Base-by-base conservation (phyloP, 2,888 invertebrate genomes). In the Drosophila differens region DNA sequence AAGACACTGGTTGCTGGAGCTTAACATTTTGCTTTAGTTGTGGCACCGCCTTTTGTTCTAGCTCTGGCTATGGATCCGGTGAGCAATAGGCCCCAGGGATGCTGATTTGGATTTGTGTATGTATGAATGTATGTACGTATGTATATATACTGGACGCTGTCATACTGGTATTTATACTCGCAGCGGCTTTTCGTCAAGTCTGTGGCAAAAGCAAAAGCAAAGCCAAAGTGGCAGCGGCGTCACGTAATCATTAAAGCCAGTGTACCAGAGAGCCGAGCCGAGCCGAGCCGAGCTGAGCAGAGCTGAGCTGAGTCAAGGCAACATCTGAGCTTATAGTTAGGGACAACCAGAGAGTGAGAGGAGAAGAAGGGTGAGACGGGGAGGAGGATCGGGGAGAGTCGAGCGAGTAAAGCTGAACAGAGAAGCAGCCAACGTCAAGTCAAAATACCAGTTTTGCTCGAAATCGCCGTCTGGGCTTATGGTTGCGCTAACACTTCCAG, bases 371-470 rank as follows among this genome's bases (percentile, higher is more conserved):
- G 19, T 16, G 30, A 22, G 44, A 53, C 30, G 0, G 19, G 4
- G 49, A 47, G 37, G 22, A 32, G 53, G 25, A 25, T 9, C n/a
- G 3, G 57, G 22, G 16, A 37, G 32, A 65, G 62, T 25, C 25
- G 25, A 53, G 60, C 19, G 5, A 55, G 55, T 25, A 32, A 39
- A 39, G 53, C 14, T 7, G 35, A 35, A 6, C 44, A 58, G 49
- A 35, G 52, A 33, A 9, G 12, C 37, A 28, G 63, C 12, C 44
- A 53, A 14, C 74, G 68, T 61, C 75, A 71, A 83, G 64, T 65
- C 61, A 80, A 76, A 86, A 89, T 85, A 85, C 85, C 85, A 71
- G 85, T 84, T 84, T 86, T 80, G 68, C 66, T 72, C 57, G 52
- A 52, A 64, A 59, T 70, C 49, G 65, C 37, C 76, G 65, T 71